Base-by-base conservation (phyloP, 2,888 invertebrate genomes). In the Eupithecia centaureata region DNA sequence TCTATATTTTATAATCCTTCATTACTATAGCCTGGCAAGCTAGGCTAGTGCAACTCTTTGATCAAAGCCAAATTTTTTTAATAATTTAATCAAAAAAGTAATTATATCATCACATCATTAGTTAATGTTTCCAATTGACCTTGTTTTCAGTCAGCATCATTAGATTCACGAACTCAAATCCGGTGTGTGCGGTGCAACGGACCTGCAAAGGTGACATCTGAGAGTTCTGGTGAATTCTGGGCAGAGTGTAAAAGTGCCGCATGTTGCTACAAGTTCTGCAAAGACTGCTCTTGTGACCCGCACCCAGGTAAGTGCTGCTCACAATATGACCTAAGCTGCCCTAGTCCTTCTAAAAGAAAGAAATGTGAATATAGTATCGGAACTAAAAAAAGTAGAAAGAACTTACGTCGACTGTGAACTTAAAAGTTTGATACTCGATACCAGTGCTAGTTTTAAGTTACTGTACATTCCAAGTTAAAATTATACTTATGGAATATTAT, bases 221-320 rank as follows among this genome's bases (percentile, higher is more conserved):
- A 91, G 74, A 59, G 71, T 33, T 77, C 85, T 42, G 92, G 91
- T 66, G 94, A 94, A 84, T 88, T 93, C 79, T 94, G 94, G 94
- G 92, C 90, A 62, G 91, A 93, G 81, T 95, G 94, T 81, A 91
- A 90, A 73, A 90, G 90, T 79, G 75, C 72, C 66, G 87, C 87
- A 75, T 94, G 94, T 84, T 81, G 89, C 56, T 92, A 91, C 84
- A 89, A 92, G 80, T 95, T 93, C 82, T 94, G 94, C 82, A 91
- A 86, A 75, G 87, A 88, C 80, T 94, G 93, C 79, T 89, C 84
- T 67, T 89, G 88, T 73, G 83, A 82, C 63, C 82, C 89, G 73
- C 93, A 92, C 78, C 86, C 89, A 77, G 87, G 87, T 82, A 90
- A 85, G 81, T 86, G 72, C 62, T 93, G 93, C 75, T 81, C 85